Conservation (phyloP, 2,797 vertebrate species). For the Onychomys arenicola region DNA sequence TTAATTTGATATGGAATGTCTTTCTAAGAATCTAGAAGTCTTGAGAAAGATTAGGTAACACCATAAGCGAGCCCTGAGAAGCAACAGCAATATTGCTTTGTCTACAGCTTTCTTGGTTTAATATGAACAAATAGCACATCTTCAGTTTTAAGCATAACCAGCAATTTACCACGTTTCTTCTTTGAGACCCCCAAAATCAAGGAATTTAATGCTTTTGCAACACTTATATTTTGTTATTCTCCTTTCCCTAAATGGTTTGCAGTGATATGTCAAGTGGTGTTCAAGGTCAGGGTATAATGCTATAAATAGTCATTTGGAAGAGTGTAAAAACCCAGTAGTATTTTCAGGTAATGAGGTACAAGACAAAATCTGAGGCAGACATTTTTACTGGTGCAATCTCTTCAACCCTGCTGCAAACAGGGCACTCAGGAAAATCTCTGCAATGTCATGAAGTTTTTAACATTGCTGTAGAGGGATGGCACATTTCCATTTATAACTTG, state of each 20-base stretch:
- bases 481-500: conserved; percentile 80
- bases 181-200: conserved; percentile 57
- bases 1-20: background rate
- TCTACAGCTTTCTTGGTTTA: conserved; percentile 44
- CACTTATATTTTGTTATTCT: conserved; percentile 61
- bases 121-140: conserved; percentile 66
- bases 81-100: background rate
- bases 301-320: conserved; percentile 80
- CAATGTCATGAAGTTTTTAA: conserved; percentile 80
- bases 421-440: conserved; percentile 73
- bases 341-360: conserved; percentile 82
- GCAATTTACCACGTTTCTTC: conserved; percentile 13
- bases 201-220: conserved; percentile 68
- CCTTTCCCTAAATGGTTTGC: conserved; percentile 63
- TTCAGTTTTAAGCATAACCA: background rate
- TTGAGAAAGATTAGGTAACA: conserved; percentile 19
- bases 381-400: conserved; percentile 81
- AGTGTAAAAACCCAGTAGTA: conserved; percentile 71
- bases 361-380: conserved; percentile 79
- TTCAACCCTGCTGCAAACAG: conserved; percentile 60
- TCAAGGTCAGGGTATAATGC: conserved; percentile 82
- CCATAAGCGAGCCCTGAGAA: background rate
- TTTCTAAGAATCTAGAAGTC: background rate
- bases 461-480: conserved; percentile 74
- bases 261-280: conserved; percentile 66